A percentile compares a stretch with the other conserved stretches of the same genome.
These are phyloP conservation scores for Synchiropus splendidus DNA, from an alignment of 2,113 vertebrate species.

Conservation along the genomic window DNA sequence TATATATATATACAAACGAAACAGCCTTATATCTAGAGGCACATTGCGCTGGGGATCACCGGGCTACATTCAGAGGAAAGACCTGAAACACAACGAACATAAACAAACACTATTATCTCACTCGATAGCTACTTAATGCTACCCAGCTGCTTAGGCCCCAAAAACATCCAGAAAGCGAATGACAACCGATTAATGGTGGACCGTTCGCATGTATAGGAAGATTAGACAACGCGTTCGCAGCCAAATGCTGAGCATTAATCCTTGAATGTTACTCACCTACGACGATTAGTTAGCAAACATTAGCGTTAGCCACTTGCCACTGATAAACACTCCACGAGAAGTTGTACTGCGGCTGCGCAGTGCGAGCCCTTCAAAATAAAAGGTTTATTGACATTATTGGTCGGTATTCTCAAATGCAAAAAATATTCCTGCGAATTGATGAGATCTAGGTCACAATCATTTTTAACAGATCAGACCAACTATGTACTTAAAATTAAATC, in stretches of 20 bases:
- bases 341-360: slow-evolving; percentile 48
- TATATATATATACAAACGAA: no score
- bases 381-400: no score
- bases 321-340: slow-evolving; percentile 53
- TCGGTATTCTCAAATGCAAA: neutral
- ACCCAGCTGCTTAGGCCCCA: slow-evolving; percentile 26
- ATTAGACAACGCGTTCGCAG: no score
- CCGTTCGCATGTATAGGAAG: no score
- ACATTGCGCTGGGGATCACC: no score
- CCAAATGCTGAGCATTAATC: no score
- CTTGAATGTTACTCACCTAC: slow-evolving; percentile 41
- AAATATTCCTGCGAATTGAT: no score
- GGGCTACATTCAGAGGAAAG: no score
- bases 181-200: slow-evolving; percentile 18
- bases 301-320: slow-evolving; percentile 66
- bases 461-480: no score
- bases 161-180: slow-evolving; percentile 11
- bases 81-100: slow-evolving; percentile 31
- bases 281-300: slow-evolving; percentile 60
- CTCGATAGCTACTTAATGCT: slow-evolving; percentile 14
- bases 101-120: slow-evolving; percentile 43
- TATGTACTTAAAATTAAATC: no score
- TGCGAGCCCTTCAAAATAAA: slow-evolving; percentile 49
- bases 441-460: no score
- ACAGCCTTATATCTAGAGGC: no score